Percentiles rank a stretch among this genome's conserved stretches.
Evolutionary conservation across 1,140 invertebrate species (phyloP).

Genomic region (Centruroides vittatus): DNA sequence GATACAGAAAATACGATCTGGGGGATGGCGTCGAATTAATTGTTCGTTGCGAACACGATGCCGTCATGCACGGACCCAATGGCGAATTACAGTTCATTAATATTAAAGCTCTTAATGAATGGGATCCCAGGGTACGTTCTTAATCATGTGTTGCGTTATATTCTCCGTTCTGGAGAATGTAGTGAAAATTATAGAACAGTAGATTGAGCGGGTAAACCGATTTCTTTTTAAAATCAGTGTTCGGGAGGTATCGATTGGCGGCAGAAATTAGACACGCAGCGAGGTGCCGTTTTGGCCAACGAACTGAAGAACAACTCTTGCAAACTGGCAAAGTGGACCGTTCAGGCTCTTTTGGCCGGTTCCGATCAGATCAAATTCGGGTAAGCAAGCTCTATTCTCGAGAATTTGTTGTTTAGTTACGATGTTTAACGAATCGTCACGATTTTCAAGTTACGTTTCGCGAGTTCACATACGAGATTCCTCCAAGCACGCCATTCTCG

Average conservation of each 20-base stretch:
- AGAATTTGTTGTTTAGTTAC: slow-evolving; percentile 1
- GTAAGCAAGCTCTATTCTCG: slow-evolving; percentile 24
- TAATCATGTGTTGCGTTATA: background rate
- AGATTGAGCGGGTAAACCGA: slow-evolving; percentile 2
- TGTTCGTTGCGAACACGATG: slow-evolving; percentile 91
- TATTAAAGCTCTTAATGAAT: slow-evolving; percentile 97
- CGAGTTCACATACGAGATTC: slow-evolving; percentile 83
- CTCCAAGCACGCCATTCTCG: slow-evolving; percentile 91
- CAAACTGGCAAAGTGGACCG: slow-evolving; percentile 98
- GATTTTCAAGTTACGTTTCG: slow-evolving; percentile 63
- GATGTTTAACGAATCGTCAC: no score
- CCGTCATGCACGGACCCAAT: slow-evolving; percentile 77
- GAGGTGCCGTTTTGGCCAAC: slow-evolving; percentile 94
- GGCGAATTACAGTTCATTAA: slow-evolving; percentile 84
- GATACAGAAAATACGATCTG: slow-evolving; percentile 90
- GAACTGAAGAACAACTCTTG: slow-evolving; percentile 97
- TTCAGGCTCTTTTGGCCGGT: slow-evolving; percentile 86
- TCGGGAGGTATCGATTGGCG: slow-evolving; percentile 97
- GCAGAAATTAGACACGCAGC: slow-evolving; percentile 90
- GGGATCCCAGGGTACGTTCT: slow-evolving; percentile 71
- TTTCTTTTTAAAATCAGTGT: slow-evolving; percentile 32
- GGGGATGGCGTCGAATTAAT: slow-evolving; percentile 86
- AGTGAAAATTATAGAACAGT: background rate
- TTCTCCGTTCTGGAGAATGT: background rate
- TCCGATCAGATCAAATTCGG: slow-evolving; percentile 98